phyloP scores from a whole-genome alignment of 2,888 invertebrate species.

The Meganola albula region DNA sequence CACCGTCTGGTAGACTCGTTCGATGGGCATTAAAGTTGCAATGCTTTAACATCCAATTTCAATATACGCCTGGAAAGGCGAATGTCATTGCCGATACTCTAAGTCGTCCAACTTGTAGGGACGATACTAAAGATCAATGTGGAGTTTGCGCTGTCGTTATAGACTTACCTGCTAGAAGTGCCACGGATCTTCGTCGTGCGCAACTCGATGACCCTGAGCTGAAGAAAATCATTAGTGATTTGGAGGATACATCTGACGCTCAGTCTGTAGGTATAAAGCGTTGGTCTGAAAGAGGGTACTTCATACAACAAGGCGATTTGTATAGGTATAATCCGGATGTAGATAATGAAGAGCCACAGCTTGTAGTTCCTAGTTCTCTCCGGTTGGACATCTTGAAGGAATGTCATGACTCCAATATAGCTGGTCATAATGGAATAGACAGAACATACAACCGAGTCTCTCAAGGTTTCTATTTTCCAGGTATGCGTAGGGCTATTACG shows the following conservation, averaged over 20 bases:
- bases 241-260: background rate
- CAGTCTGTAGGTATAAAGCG: background rate
- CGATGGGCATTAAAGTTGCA: constrained; percentile 1
- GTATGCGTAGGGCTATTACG: constrained; percentile 19
- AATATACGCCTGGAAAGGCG: constrained; percentile 6
- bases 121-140: background rate
- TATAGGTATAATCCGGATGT: constrained; percentile 4
- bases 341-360: background rate
- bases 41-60: constrained; percentile 1
- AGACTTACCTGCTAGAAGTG: constrained; percentile 1
- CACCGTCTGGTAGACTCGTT: constrained; percentile 2
- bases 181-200: background rate
- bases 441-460: constrained; percentile 5
- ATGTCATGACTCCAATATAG: constrained; percentile 10
- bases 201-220: constrained; percentile 2
- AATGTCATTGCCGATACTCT: constrained; percentile 5
- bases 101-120: constrained; percentile 1
- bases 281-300: constrained; percentile 3
- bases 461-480: constrained; percentile 8
- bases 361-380: background rate
- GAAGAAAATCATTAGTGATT: background rate
- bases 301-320: constrained; percentile 1
- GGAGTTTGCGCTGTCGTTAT: constrained; percentile 3
- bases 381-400: constrained; percentile 5
- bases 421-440: constrained; percentile 15